phyloP scores from a whole-genome alignment of 2,888 invertebrate genomes.

The Lamellibrachia columna region DNA sequence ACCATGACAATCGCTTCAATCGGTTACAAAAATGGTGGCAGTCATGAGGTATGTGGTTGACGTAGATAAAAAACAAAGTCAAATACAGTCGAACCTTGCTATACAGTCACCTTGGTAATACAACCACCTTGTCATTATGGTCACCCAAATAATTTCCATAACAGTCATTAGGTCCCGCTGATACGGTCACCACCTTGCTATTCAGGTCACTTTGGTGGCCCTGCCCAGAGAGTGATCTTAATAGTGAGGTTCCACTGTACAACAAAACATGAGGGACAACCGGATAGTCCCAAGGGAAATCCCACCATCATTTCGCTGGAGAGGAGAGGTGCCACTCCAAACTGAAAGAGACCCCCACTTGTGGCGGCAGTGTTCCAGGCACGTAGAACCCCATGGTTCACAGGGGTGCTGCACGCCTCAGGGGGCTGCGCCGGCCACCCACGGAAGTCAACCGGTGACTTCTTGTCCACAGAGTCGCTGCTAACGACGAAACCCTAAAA shows the following conservation, averaged over 20 bases:
- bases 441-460: not conserved
- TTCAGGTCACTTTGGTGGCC: too few species aligned
- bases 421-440: slow-evolving; percentile 16
- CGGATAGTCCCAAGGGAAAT: not conserved
- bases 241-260: too few species aligned
- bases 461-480: not conserved
- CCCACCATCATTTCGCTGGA: slow-evolving; percentile 32
- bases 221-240: too few species aligned
- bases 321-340: slow-evolving; percentile 37
- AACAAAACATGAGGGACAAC: too few species aligned
- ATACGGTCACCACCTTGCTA: too few species aligned
- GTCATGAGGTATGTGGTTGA: not conserved
- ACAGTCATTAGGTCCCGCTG: too few species aligned
- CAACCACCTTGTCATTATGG: too few species aligned
- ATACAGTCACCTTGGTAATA: not conserved
- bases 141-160: too few species aligned
- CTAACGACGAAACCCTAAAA: not conserved
- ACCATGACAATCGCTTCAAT: too few species aligned
- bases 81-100: not conserved
- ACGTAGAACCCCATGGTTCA: not conserved
- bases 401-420: slow-evolving; percentile 14
- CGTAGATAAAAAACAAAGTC: not conserved
- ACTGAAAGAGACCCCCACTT: slow-evolving; percentile 33
- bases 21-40: not conserved
- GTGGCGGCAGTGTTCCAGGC: not conserved